Evolutionary conservation across 2,888 invertebrate genomes (phyloP).

Genomic region (Synergus gifuensis): DNA sequence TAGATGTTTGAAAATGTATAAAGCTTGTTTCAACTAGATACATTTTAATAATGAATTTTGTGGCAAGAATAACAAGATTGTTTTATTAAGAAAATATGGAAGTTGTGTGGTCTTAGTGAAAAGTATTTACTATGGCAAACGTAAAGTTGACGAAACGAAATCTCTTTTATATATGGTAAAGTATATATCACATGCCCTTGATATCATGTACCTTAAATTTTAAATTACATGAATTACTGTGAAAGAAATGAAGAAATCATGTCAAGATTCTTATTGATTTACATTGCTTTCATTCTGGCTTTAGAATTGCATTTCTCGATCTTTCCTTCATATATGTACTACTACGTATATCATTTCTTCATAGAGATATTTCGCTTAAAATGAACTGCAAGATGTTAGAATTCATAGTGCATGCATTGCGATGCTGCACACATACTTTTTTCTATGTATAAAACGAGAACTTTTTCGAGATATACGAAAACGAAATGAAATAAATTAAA

Average conservation of each 20-base stretch:
- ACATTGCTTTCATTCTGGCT: slow-evolving; percentile 6
- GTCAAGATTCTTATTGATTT: slow-evolving; percentile 29
- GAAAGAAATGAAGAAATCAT: neutral
- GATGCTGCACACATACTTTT: slow-evolving; percentile 24
- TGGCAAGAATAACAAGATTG: neutral
- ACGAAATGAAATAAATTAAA: slow-evolving; percentile 32
- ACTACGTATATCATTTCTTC: slow-evolving; percentile 32
- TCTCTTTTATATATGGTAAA: no score
- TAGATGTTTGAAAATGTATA: neutral
- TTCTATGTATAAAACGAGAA: slow-evolving; percentile 29
- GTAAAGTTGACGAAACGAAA: no score
- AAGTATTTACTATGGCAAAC: no score
- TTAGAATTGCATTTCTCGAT: slow-evolving; percentile 37
- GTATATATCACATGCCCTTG: no score
- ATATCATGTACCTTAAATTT: no score
- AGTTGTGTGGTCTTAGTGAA: no score
- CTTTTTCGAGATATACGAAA: slow-evolving; percentile 12
- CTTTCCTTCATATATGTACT: slow-evolving; percentile 1
- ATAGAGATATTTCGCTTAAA: slow-evolving; percentile 31
- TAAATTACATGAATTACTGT: no score
- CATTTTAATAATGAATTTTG: neutral
- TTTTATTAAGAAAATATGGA: neutral
- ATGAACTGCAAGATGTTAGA: slow-evolving; percentile 19
- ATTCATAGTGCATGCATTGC: slow-evolving; percentile 25
- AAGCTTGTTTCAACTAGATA: neutral